Evolutionary conservation across 2,888 invertebrate genomes (phyloP), one percentile per base, ranked within the genome.

Genomic region (Caenorhabditis wallacei): DNA sequence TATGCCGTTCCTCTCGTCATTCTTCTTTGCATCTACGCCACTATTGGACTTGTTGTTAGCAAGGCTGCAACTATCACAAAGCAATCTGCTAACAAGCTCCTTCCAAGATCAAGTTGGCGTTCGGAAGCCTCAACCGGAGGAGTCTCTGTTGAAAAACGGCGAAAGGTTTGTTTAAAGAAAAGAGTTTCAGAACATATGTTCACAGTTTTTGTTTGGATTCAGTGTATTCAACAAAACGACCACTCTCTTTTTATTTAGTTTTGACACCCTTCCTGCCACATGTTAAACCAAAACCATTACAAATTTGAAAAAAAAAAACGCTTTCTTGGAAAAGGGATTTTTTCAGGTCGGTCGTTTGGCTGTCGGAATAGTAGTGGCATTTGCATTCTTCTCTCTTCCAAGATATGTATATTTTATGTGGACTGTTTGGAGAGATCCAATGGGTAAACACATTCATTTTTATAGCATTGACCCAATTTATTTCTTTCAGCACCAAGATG

Each of bases 311-410:
- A 18, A 13, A 13, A 2, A 13, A 13, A 2, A 13, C 7, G 11
- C 22, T 18, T 35, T 26, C 8, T 10, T 10, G 26, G 13, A 56
- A 56, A 56, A 26, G 35, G 35, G 7, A n/a, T 30, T 57, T 30
- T 30, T 80, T 37, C 64, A 96, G 61, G 96, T 97, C 63, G 96
- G 97, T 87, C 95, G 95, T 85, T 95, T 97, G 95, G 94, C 97
- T 87, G 95, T 97, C 84, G 95, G 95, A 48, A 95, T 97, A 64
- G 96, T 97, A 59, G 94, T 96, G 87, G 95, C 95, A 69, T 97
- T 97, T 93, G 96, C 96, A 18, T 92, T 96, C 51, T 96, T 96
- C 93, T 96, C 96, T 92, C 93, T 96, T 84, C 97, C 97, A 0
- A 95, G 95, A 93, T 96, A 97, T 93, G 95, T 95, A 0, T 94